phyloP scores from a whole-genome alignment of 2,113 vertebrate genomes.

The pig (Sus scrofa) region DNA sequence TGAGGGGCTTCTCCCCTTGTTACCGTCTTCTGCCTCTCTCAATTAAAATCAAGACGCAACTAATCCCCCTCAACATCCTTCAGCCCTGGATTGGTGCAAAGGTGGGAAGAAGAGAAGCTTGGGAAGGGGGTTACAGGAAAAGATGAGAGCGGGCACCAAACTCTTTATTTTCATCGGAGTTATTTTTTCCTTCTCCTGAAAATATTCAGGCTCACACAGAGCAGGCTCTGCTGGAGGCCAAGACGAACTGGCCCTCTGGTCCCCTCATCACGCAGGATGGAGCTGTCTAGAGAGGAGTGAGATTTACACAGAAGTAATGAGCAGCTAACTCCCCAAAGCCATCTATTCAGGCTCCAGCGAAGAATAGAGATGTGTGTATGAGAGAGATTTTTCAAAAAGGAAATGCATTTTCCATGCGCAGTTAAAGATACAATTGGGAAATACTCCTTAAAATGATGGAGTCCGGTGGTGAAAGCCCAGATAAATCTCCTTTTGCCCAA shows the following conservation, averaged over 20 bases:
- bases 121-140: not conserved
- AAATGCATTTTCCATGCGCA: slow-evolving; percentile 46
- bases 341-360: not conserved
- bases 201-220: not conserved
- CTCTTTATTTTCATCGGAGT: not conserved
- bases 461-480: slow-evolving; percentile 20
- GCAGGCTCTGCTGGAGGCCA: not conserved
- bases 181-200: not conserved
- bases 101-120: not conserved
- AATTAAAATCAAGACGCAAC: slow-evolving; percentile 53
- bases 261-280: not conserved
- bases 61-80: not conserved
- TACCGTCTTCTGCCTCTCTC: slow-evolving; percentile 33
- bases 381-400: slow-evolving; percentile 65
- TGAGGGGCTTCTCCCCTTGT: not conserved
- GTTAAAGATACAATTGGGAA: slow-evolving; percentile 67
- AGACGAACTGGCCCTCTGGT: no score
- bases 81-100: not conserved
- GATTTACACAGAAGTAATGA: not conserved
- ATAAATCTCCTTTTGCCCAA: slow-evolving; percentile 61
- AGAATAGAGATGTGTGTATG: slow-evolving; percentile 46
- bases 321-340: slow-evolving; percentile 42
- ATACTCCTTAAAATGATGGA: slow-evolving; percentile 66
- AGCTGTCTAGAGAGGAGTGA: not conserved
- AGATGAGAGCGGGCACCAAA: not conserved